Conservation (phyloP, 2,797 vertebrate species). For the Hydrocynus forskahlii region DNA sequence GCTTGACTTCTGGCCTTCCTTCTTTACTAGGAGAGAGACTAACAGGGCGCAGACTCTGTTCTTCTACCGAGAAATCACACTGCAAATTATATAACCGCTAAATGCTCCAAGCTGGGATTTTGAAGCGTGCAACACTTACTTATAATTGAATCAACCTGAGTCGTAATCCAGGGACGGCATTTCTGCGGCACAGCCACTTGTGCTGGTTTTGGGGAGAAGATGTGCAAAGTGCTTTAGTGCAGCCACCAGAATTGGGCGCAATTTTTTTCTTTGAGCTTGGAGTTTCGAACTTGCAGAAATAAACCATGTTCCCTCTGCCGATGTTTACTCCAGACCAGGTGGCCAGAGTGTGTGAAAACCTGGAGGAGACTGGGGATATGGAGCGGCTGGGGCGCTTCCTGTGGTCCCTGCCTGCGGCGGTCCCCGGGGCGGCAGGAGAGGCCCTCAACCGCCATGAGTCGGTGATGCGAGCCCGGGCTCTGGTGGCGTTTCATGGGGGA, state of each 20-base stretch:
- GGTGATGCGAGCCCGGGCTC: constrained; percentile 80
- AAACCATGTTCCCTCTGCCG: constrained; percentile 79
- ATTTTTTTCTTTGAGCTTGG: background rate
- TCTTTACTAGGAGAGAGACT: constrained; percentile 66
- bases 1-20: constrained; percentile 69
- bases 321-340: constrained; percentile 85
- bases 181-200: background rate
- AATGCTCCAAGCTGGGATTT: background rate
- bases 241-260: too few species aligned
- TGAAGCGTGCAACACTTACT: background rate
- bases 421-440: constrained; percentile 75
- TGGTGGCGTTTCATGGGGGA: constrained; percentile 82
- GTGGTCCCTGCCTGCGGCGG: constrained; percentile 82
- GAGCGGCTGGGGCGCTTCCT: constrained; percentile 83
- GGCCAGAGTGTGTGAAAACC: constrained; percentile 82
- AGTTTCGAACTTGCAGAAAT: background rate
- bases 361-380: constrained; percentile 84
- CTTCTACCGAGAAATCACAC: constrained; percentile 32
- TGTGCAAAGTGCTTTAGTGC: constrained; percentile 22
- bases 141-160: background rate
- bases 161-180: background rate
- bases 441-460: constrained; percentile 81
- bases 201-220: background rate
- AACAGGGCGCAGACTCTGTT: constrained; percentile 6
- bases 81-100: constrained; percentile 11